Conservation (phyloP, 2,888 invertebrate species). For the Apamea crenata region DNA sequence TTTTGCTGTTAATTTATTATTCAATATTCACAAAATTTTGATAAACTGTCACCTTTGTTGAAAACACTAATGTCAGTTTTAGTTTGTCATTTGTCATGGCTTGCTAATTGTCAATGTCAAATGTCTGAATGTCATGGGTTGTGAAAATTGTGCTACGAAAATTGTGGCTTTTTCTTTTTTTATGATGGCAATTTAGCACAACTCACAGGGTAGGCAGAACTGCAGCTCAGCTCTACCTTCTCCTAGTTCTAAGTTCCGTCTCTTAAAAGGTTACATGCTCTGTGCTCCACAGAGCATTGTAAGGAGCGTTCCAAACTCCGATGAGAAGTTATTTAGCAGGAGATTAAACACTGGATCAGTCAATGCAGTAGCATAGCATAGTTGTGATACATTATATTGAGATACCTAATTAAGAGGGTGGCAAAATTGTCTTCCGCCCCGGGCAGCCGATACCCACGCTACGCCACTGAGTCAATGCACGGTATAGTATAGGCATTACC, state of each 20-base stretch:
- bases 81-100: conserved; percentile 7
- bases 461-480: background rate
- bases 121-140: background rate
- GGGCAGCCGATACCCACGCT: no score
- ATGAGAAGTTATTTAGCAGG: background rate
- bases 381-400: no score
- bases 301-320: background rate
- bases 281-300: no score
- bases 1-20: conserved; percentile 8
- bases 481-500: background rate
- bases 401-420: no score
- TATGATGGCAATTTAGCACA: conserved; percentile 19
- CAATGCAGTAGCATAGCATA: no score
- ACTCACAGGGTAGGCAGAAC: background rate
- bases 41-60: background rate
- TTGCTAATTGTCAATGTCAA: no score
- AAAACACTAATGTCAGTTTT: conserved; percentile 32
- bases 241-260: no score
- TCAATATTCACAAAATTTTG: conserved; percentile 42
- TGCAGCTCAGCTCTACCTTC: background rate
- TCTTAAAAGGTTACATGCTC: no score
- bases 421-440: no score
- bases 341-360: background rate
- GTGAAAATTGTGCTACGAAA: background rate
- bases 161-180: background rate